Percentiles rank a stretch among this genome's conserved stretches.
phyloP scores from a whole-genome alignment of 2,113 vertebrate genomes.

The Lophura nycthemera region DNA sequence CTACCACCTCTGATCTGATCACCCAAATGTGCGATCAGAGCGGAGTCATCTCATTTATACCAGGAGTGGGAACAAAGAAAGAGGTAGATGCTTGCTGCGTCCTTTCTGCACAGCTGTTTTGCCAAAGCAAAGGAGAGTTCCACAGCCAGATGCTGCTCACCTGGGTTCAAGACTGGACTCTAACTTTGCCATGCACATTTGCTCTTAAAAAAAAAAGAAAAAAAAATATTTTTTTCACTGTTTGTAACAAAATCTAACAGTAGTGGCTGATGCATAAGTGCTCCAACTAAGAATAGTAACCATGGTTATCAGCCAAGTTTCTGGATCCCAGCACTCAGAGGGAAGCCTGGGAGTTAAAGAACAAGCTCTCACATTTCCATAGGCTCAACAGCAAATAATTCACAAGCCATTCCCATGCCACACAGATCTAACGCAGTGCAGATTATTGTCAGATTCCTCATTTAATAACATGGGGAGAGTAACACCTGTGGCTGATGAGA shows the following conservation, averaged over 20 bases:
- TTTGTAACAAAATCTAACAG: neutral
- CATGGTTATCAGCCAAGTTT: neutral
- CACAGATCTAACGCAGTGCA: neutral
- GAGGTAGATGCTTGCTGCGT: neutral
- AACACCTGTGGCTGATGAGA: neutral
- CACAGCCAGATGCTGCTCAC: neutral
- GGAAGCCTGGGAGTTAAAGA: neutral
- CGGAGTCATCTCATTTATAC: neutral
- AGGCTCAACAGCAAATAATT: neutral
- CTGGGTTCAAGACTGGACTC: neutral
- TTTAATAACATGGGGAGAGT: neutral
- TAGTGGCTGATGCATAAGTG: neutral
- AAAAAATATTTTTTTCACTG: neutral
- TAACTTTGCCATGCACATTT: neutral
- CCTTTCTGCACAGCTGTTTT: neutral
- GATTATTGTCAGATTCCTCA: neutral
- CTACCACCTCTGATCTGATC: conserved; percentile 16
- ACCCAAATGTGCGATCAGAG: conserved; percentile 20
- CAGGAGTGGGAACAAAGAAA: neutral
- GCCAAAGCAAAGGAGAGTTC: neutral
- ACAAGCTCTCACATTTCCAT: neutral
- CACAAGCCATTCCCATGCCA: neutral
- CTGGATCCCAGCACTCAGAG: neutral
- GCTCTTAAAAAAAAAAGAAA: no score
- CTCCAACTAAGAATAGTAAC: neutral